phyloP scores from a whole-genome alignment of 1,140 invertebrate species.

The Apocrypta bakeri region DNA sequence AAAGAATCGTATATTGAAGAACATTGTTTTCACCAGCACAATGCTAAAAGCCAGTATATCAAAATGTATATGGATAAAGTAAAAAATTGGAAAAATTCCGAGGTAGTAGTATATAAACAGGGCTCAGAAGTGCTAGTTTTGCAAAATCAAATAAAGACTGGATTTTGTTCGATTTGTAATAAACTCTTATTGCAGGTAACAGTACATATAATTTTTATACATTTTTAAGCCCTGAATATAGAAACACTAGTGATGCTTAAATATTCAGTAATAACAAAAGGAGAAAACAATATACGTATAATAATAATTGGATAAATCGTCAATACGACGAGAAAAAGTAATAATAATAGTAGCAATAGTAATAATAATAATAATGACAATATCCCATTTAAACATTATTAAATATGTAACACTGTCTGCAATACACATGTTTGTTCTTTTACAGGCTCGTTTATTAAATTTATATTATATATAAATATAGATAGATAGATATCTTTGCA shows the following conservation, averaged over 20 bases:
- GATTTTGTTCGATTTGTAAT: constrained; percentile 41
- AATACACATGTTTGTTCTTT: constrained; percentile 55
- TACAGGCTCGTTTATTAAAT: constrained; percentile 51
- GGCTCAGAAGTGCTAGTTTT: constrained; percentile 44
- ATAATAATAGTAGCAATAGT: constrained; percentile 30
- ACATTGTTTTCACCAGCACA: constrained; percentile 40
- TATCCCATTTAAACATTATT: constrained; percentile 40
- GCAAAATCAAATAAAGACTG: constrained; percentile 44
- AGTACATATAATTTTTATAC: constrained; percentile 50
- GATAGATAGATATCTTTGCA: constrained; percentile 32
- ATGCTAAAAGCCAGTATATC: constrained; percentile 39
- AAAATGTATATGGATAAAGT: constrained; percentile 33
- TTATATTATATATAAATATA: constrained; percentile 37
- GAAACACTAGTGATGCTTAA: constrained; percentile 45
- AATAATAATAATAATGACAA: constrained; percentile 26
- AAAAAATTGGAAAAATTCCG: constrained; percentile 33
- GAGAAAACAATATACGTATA: constrained; percentile 56
- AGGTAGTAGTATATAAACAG: constrained; percentile 48
- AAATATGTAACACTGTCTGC: constrained; percentile 55
- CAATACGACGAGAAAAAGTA: constrained; percentile 39
- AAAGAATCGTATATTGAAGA: neutral
- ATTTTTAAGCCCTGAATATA: constrained; percentile 51
- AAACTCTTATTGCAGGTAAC: constrained; percentile 48
- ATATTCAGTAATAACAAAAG: constrained; percentile 49
- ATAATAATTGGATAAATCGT: constrained; percentile 44